Percentiles rank a stretch among this genome's conserved stretches.
Evolutionary conservation across 2,888 invertebrate species (phyloP).

Genomic region (Cerceris rybyensis): DNA sequence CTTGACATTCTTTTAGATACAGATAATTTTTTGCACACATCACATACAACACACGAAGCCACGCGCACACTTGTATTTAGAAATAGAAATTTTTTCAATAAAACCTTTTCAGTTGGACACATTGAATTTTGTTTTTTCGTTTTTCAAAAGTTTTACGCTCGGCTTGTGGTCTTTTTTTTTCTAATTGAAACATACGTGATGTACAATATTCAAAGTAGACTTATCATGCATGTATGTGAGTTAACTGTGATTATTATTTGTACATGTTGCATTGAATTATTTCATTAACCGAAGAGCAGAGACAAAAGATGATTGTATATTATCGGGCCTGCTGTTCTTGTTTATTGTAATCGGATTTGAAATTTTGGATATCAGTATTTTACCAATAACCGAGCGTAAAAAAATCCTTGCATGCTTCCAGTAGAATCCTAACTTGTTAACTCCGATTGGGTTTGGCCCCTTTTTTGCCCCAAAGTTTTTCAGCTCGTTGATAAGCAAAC

Average conservation of each 20-base stretch:
- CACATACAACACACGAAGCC: constrained; percentile 65
- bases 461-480: constrained; percentile 55
- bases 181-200: background rate
- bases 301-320: background rate
- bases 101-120: constrained; percentile 80
- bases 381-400: constrained; percentile 75
- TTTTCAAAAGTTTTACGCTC: constrained; percentile 78
- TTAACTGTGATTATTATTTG: no score
- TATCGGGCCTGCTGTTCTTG: background rate
- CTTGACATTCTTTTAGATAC: constrained; percentile 50
- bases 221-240: background rate
- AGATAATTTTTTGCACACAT: constrained; percentile 62
- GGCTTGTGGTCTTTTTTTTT: constrained; percentile 52
- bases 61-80: constrained; percentile 79
- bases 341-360: background rate
- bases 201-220: background rate
- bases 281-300: background rate
- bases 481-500: constrained; percentile 39
- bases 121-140: constrained; percentile 79
- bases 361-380: background rate
- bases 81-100: constrained; percentile 79
- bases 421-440: constrained; percentile 75
- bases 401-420: constrained; percentile 74
- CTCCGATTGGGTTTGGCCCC: constrained; percentile 69
- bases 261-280: no score